Base-by-base conservation (phyloP, 2,113 vertebrate species). In the Sapayoa aenigma region DNA sequence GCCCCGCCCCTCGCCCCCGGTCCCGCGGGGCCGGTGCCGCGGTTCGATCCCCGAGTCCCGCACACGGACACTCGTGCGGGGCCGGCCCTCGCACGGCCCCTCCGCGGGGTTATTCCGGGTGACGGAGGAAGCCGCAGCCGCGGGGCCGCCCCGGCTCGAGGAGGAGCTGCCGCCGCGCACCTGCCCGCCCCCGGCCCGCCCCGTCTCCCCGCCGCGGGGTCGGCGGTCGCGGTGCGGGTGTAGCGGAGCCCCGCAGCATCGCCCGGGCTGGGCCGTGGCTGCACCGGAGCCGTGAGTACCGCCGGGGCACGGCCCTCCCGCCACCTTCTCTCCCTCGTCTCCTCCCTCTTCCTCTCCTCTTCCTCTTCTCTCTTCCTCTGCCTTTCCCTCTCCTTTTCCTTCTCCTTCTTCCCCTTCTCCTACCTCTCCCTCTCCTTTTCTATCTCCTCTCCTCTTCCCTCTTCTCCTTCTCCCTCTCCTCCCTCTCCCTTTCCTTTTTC, bases 241-340 rank as follows among this genome's bases (percentile, higher is more conserved):
- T 9, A 55, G 42, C 58, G 71, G 83, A 2, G 9, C 22, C 80
- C 72, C 67, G 77, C 68, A 75, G 73, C 94, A 79, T 83, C 94
- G 28, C 58, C 42, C 75, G 23, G 56, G 55, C 28, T 12, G 79
- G 77, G 67, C 35, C 75, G 39, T 63, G 66, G 76, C 59, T 42
- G 81, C 39, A 17, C 56, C 68, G 52, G 85, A 92, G 73, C 82
- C 68, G 94, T 94, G 89, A 95, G 94, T 92, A 91, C 59, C 69
- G 23, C 73, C 50, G 73, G 73, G 89, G 55, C 60, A 65, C 73
- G 60, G 89, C 74, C 79, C 55, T 52, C 44, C 56, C 44, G 17
- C 62, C 68, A 16, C 42, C n/a, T 6, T 19, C 53, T 30, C 72
- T 25, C 25, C 28, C 53, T 33, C 28, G 37, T 25, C 47, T 11